Base-by-base conservation (phyloP, 2,888 invertebrate species). In the Habrosyne pyritoides region DNA sequence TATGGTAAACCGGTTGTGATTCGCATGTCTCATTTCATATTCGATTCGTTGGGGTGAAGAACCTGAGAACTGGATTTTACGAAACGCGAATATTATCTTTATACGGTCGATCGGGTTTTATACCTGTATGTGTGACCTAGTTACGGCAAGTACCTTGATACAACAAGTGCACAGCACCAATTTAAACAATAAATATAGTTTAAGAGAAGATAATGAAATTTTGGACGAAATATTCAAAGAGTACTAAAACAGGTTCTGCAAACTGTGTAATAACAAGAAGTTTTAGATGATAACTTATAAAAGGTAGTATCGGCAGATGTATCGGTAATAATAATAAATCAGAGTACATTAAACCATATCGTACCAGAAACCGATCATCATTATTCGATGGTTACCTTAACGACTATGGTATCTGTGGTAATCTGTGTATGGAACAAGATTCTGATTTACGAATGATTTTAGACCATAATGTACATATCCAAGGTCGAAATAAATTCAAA, bases 1-100 rank as follows among this genome's bases (percentile, higher is more conserved):
- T 67, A 67, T 72, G 66, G 52, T 65, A 65, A 74, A 61, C 61
- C 58, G 21, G 62, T 64, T 66, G 61, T 53, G 62, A 67, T 67
- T 56, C 28, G 47, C 53, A 30, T 57, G 55, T 53, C 64, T 67
- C 67, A 69, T 72, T 72, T 69, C n/a, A 65, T 71, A 74, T 71
- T 55, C 52, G 56, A 69, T 60, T 65, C 60, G 64, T 61, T 47
- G 52, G 53, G 54, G 60, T 63, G 61, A 60, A 60, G 56, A 53
- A 52, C 55, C 61, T 54, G 54, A 52, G 22, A 30, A 33, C 47
- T 36, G 33, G 46, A 42, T 30, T 33, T 26, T 4, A 46, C 46
- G 24, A 47, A 47, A 56, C 47, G 47, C 50, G 51, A 51, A 56
- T 56, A 53, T 47, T 47, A 52, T 47, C 49, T 26, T 48, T 54